phyloP scores from a whole-genome alignment of 2,797 vertebrate species.

The Smutsia gigantea region DNA sequence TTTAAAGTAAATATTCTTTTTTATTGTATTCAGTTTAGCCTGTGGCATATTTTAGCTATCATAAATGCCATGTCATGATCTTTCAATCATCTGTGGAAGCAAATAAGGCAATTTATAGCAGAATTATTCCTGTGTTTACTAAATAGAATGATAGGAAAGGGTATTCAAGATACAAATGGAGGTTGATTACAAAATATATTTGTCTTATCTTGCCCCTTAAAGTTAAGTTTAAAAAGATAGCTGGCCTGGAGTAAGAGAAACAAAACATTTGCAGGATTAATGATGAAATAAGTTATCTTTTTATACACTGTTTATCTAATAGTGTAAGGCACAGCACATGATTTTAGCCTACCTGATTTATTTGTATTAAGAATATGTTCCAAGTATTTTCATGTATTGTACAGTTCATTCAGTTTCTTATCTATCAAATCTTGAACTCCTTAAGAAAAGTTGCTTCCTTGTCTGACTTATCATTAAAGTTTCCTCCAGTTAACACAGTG shows the following conservation, averaged over 20 bases:
- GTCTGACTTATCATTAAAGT: not conserved
- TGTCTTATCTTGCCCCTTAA: not conserved
- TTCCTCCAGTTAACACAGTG: not conserved
- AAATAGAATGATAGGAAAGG: not conserved
- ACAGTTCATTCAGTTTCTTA: not conserved
- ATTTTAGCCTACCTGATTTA: not conserved
- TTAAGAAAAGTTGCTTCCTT: not conserved
- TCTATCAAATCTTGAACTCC: not conserved
- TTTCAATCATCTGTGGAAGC: not conserved
- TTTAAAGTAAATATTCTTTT: slow-evolving; percentile 2
- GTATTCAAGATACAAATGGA: not conserved
- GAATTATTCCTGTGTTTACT: not conserved
- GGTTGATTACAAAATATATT: not conserved
- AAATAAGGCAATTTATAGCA: not conserved
- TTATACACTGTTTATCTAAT: not conserved
- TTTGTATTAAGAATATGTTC: not conserved
- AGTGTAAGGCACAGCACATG: not conserved
- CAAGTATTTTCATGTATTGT: not conserved
- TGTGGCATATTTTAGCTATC: not conserved
- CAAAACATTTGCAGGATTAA: not conserved
- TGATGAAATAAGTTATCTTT: not conserved
- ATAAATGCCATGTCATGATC: not conserved
- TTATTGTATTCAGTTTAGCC: not conserved
- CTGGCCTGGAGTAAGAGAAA: not conserved
- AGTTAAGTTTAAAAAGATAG: not conserved